Evolutionary conservation across 2,797 vertebrate species (phyloP).

Genomic region (Pogoniulus pusillus): DNA sequence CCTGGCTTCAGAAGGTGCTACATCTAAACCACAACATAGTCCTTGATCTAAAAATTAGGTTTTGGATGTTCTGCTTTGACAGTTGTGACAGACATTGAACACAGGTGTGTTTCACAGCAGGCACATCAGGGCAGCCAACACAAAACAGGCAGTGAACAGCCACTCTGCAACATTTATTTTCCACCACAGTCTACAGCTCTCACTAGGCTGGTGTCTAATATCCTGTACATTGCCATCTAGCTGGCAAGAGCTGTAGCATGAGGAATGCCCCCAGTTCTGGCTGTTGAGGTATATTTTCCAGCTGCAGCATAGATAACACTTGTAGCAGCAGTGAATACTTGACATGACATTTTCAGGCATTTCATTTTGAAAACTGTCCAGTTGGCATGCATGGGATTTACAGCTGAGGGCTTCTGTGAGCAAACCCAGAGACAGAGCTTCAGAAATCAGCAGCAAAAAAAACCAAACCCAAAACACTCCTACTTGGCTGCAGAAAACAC

Average conservation of each 20-base stretch:
- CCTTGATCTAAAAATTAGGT: not conserved
- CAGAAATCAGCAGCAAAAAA: not conserved
- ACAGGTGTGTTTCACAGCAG: slow-evolving; percentile 15
- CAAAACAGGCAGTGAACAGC: not conserved
- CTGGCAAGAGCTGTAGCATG: not conserved
- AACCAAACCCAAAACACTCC: not conserved
- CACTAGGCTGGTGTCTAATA: not conserved
- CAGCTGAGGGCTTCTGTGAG: not conserved
- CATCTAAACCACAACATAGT: not conserved
- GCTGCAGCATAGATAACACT: not conserved
- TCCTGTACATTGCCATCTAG: not conserved
- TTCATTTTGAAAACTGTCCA: not conserved
- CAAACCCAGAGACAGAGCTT: not conserved
- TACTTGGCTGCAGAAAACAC: not conserved
- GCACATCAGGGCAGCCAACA: not conserved
- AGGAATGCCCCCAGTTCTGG: not conserved
- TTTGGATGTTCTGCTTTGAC: slow-evolving; percentile 28
- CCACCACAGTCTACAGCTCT: not conserved
- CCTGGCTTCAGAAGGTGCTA: not conserved
- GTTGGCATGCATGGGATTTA: not conserved
- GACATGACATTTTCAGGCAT: not conserved
- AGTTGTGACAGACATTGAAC: slow-evolving; percentile 77
- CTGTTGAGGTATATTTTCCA: not conserved
- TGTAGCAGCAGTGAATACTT: not conserved
- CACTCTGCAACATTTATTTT: rapidly evolving